Percentiles rank a stretch among this genome's conserved stretches.
Evolutionary conservation across 2,113 vertebrate species (phyloP).

Genomic region (Mirounga angustirostris): DNA sequence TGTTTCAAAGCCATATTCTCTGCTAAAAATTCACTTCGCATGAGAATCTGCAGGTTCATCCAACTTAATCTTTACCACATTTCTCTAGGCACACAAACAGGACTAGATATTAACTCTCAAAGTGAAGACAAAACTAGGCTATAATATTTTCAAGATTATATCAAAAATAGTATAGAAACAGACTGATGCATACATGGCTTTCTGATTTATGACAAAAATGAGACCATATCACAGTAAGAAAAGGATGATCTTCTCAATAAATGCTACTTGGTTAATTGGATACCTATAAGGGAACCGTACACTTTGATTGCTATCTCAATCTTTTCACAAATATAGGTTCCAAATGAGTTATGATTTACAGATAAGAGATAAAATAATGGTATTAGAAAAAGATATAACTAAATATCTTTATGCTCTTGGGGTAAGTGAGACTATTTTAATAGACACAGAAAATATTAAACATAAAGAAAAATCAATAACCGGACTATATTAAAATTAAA

Average conservation of each 20-base stretch:
- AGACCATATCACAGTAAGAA: not conserved
- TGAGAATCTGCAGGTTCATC: not conserved
- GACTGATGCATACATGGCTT: not conserved
- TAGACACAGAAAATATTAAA: not conserved
- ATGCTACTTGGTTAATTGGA: not conserved
- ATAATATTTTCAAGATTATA: not conserved
- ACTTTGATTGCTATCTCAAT: not conserved
- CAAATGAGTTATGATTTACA: not conserved
- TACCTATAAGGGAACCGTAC: not conserved
- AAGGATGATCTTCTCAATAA: not conserved
- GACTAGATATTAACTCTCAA: not conserved
- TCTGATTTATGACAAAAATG: not conserved
- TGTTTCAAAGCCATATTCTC: conserved; percentile 7
- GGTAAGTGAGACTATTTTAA: not conserved
- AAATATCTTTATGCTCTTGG: not conserved
- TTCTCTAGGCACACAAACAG: not conserved
- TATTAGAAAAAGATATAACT: not conserved
- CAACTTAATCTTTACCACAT: not conserved
- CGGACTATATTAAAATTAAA: not conserved
- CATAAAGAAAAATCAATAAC: not conserved
- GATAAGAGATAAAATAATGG: conserved; percentile 12
- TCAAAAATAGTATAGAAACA: not conserved
- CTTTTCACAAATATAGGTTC: not conserved
- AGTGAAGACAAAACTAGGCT: not conserved
- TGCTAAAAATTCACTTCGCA: not conserved